Conservation (phyloP, 2,113 vertebrate genomes). For the Butorides virescens region DNA sequence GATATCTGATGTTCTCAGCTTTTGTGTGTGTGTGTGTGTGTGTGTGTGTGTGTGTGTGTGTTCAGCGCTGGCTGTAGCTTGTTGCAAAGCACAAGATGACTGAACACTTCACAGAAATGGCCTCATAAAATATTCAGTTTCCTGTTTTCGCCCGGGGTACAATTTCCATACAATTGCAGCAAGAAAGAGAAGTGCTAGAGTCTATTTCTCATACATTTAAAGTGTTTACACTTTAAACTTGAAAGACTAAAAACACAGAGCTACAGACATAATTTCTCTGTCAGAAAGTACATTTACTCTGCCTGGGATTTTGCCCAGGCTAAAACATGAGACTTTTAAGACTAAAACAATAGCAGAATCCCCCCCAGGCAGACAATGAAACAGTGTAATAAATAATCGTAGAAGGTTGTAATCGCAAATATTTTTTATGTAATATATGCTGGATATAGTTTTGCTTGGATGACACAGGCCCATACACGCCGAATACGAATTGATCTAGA, state of each 20-base stretch:
- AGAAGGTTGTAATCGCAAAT: background rate
- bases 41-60: background rate
- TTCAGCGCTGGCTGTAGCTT: background rate
- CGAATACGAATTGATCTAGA: background rate
- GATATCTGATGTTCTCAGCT: background rate
- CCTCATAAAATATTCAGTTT: background rate
- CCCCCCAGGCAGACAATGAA: background rate
- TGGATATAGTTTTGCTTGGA: background rate
- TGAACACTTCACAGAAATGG: background rate
- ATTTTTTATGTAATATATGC: background rate
- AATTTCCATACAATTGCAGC: background rate
- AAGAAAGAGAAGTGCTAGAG: background rate
- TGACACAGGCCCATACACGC: background rate
- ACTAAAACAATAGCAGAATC: background rate
- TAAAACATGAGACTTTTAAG: background rate
- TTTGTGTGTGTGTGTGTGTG: background rate
- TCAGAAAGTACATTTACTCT: background rate
- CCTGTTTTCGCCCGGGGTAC: background rate
- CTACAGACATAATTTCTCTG: background rate
- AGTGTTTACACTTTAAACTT: background rate
- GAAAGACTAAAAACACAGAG: background rate
- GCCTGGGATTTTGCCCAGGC: background rate
- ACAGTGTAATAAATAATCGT: background rate
- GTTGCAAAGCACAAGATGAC: background rate
- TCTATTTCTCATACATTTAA: background rate